Evolutionary conservation across 2,113 vertebrate species (phyloP).

Genomic region (Myiozetetes cayanensis): DNA sequence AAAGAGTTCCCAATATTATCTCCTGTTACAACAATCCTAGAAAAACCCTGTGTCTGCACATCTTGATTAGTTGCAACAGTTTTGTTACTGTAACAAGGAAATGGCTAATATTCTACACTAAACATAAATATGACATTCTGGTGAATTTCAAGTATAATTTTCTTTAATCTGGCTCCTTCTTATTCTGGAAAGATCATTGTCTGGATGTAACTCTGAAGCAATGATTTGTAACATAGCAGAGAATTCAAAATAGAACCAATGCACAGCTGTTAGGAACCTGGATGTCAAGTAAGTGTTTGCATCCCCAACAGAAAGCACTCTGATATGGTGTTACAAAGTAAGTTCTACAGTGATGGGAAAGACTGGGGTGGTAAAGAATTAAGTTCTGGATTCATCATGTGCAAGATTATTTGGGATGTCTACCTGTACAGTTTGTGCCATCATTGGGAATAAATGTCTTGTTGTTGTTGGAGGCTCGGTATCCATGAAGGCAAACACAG

Average conservation of each 20-base stretch:
- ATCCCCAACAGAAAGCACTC: background rate
- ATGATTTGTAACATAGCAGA: background rate
- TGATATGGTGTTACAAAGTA: background rate
- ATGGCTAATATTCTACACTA: background rate
- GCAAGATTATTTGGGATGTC: background rate
- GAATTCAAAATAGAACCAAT: background rate
- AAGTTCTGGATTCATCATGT: background rate
- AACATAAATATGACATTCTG: background rate
- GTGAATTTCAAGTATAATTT: background rate
- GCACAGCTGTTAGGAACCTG: background rate
- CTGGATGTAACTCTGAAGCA: background rate
- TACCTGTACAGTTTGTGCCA: constrained; percentile 90
- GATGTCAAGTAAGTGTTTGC: background rate
- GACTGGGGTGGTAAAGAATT: background rate
- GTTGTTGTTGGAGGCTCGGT: constrained; percentile 87
- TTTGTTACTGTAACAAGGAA: background rate
- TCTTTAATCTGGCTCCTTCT: background rate
- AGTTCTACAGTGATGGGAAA: background rate
- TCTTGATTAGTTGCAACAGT: background rate
- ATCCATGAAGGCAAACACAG: constrained; percentile 87
- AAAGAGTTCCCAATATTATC: background rate
- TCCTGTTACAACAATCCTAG: background rate
- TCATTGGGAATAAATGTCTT: constrained; percentile 91
- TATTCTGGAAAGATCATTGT: background rate
- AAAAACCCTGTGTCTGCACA: background rate